A percentile compares a stretch with the other conserved stretches of the same genome.
Evolutionary conservation across 2,797 vertebrate genomes (phyloP).

Genomic region (Lemur catta): DNA sequence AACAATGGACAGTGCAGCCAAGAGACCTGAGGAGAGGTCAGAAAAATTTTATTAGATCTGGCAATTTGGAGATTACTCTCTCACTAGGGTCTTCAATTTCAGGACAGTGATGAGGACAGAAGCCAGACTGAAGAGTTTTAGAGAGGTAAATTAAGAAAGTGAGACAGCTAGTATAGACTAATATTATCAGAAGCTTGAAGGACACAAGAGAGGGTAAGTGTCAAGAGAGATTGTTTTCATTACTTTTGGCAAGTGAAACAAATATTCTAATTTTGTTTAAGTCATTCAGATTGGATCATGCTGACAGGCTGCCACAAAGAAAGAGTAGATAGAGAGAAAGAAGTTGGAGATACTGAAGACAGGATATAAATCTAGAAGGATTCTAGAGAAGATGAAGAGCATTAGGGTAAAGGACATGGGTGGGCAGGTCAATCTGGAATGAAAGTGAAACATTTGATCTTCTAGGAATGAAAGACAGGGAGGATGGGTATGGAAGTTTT

Average conservation of each 20-base stretch:
- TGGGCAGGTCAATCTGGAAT: background rate
- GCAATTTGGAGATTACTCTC: background rate
- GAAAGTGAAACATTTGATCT: background rate
- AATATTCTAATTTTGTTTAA: background rate
- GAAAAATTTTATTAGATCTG: background rate
- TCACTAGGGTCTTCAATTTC: background rate
- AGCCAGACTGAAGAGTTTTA: background rate
- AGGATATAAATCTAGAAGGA: background rate
- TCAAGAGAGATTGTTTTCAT: background rate
- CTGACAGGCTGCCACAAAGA: background rate
- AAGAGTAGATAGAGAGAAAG: background rate
- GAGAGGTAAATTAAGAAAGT: constrained; percentile 1
- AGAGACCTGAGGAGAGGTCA: background rate
- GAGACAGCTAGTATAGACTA: background rate
- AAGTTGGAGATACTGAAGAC: background rate
- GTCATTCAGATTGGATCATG: background rate
- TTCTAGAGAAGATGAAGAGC: background rate
- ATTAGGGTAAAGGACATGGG: background rate
- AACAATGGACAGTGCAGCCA: background rate
- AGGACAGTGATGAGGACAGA: background rate
- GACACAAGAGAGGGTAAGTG: background rate
- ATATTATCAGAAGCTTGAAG: background rate
- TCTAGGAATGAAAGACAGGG: background rate
- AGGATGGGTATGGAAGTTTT: background rate
- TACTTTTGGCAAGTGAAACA: constrained; percentile 10